Evolutionary conservation across 2,888 invertebrate species (phyloP).

Genomic region (Epirrhoe alternata): DNA sequence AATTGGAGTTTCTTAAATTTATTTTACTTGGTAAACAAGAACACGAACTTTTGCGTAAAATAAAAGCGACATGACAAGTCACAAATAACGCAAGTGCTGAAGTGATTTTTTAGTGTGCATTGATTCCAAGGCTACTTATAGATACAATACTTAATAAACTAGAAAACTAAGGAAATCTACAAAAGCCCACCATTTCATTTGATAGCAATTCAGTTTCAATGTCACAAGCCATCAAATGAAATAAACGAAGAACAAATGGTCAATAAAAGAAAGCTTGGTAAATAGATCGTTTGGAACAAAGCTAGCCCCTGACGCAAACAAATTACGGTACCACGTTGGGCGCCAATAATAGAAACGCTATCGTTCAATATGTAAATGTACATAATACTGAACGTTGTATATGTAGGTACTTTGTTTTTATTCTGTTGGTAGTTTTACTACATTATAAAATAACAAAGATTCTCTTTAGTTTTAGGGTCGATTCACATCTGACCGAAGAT

Average conservation of each 20-base stretch:
- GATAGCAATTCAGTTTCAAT: background rate
- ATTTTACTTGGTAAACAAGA: no score
- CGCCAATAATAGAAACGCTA: conserved; percentile 29
- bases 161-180: background rate
- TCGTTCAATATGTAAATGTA: conserved; percentile 1
- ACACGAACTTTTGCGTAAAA: no score
- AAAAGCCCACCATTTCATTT: background rate
- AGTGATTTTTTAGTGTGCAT: no score
- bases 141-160: background rate
- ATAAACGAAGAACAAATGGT: conserved; percentile 8
- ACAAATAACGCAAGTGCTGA: no score
- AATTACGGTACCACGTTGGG: conserved; percentile 32
- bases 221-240: conserved; percentile 12
- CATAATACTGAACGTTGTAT: background rate
- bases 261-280: conserved; percentile 14
- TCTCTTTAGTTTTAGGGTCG: no score
- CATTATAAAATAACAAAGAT: background rate
- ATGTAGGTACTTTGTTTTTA: background rate
- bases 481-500: no score
- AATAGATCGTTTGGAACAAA: conserved; percentile 20
- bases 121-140: no score
- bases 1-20: no score
- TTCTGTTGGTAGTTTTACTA: background rate
- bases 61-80: no score
- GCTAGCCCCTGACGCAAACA: conserved; percentile 2